These are phyloP conservation scores for Tenebrosternarchus preto DNA, from an alignment of 2,113 vertebrate genomes.

Conservation along the genomic window DNA sequence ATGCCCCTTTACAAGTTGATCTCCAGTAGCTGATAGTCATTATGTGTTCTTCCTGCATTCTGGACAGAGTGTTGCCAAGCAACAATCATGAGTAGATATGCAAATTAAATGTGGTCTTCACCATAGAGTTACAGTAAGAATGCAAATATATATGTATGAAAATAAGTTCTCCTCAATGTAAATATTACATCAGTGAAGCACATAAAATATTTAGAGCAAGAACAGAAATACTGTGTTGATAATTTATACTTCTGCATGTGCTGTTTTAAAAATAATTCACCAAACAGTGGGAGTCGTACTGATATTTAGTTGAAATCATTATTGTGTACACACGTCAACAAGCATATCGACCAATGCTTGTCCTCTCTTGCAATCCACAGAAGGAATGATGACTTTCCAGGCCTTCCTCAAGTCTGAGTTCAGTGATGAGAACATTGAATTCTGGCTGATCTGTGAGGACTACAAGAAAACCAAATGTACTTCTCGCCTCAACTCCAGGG, in stretches of 20 bases:
- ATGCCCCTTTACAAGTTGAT: background rate
- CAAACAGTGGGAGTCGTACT: no score
- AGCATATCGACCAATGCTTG: background rate
- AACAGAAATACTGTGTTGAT: no score
- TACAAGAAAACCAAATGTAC: constrained; percentile 73
- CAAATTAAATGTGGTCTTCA: background rate
- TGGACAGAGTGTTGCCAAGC: background rate
- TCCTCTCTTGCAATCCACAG: constrained; percentile 55
- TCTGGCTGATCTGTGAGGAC: constrained; percentile 79
- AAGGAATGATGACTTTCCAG: constrained; percentile 74
- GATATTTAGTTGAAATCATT: no score
- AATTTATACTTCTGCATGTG: no score
- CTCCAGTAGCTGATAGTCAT: background rate
- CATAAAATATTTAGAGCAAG: background rate
- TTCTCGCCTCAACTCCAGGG: constrained; percentile 67
- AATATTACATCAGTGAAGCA: background rate
- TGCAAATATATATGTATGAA: background rate
- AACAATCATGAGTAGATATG: constrained; percentile 9
- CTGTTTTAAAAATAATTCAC: no score
- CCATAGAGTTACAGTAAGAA: background rate
- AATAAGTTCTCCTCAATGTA: background rate
- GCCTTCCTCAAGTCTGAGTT: constrained; percentile 79
- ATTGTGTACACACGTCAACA: no score
- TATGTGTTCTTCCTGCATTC: background rate
- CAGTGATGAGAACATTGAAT: constrained; percentile 82